Percentiles rank a stretch among this genome's conserved stretches.
These are phyloP conservation scores for Alcis repandata DNA, from an alignment of 2,888 invertebrate species.

Conservation along the genomic window DNA sequence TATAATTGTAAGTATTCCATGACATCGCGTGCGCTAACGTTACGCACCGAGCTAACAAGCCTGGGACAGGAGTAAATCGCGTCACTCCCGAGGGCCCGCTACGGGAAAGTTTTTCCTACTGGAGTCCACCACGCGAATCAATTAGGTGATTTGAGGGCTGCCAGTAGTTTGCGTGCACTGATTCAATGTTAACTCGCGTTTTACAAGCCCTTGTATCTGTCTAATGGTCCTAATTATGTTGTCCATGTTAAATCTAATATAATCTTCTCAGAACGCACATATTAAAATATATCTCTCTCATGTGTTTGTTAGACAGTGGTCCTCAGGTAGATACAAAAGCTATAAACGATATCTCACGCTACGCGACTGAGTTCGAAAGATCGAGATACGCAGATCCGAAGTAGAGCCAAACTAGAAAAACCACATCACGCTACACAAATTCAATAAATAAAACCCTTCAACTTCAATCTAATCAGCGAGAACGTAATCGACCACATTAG, in stretches of 20 bases:
- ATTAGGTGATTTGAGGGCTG: constrained; percentile 68
- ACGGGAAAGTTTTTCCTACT: constrained; percentile 49
- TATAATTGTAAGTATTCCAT: neutral
- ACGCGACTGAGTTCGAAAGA: too few species aligned
- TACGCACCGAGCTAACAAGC: constrained; percentile 65
- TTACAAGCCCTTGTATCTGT: neutral
- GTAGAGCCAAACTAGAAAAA: too few species aligned
- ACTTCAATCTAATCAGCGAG: constrained; percentile 35
- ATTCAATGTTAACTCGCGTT: neutral
- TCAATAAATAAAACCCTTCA: constrained; percentile 17
- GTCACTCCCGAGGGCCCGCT: constrained; percentile 56
- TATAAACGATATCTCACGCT: too few species aligned
- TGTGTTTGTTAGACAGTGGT: too few species aligned
- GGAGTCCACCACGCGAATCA: constrained; percentile 68
- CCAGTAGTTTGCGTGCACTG: constrained; percentile 58
- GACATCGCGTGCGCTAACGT: constrained; percentile 59
- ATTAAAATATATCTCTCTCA: too few species aligned
- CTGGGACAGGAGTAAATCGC: constrained; percentile 56
- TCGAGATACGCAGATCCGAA: too few species aligned
- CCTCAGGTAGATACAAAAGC: too few species aligned
- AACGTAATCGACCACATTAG: constrained; percentile 51
- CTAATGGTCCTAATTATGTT: neutral
- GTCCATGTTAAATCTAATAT: too few species aligned
- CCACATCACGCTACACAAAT: too few species aligned
- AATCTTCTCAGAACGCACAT: too few species aligned